These are phyloP conservation scores for Erythrocebus patas DNA, from an alignment of 2,113 vertebrate species.

Conservation along the genomic window DNA sequence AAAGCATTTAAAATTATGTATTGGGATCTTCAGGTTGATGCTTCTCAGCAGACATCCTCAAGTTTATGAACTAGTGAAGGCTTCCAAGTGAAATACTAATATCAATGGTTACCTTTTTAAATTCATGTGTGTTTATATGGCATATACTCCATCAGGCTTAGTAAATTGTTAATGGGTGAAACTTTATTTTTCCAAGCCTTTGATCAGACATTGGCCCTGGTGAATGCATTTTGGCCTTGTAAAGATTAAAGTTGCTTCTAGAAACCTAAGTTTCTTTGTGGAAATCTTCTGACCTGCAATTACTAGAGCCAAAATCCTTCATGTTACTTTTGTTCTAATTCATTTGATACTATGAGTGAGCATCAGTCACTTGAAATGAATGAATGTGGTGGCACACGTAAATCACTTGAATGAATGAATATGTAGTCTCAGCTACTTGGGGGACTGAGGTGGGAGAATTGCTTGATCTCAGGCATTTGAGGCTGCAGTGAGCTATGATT, in stretches of 20 bases:
- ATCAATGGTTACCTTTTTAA: background rate
- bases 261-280: constrained; percentile 44
- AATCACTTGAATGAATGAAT: constrained; percentile 20
- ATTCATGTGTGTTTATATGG: background rate
- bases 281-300: background rate
- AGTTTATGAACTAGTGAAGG: background rate
- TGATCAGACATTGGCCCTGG: background rate
- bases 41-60: background rate
- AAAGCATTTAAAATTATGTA: constrained; percentile 29
- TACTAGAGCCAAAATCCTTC: background rate
- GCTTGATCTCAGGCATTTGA: too few species aligned
- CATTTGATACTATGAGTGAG: background rate
- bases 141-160: background rate
- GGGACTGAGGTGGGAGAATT: too few species aligned
- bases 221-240: background rate
- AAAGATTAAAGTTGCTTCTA: constrained; percentile 3
- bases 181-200: background rate
- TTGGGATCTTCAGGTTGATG: background rate
- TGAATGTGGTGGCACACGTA: background rate
- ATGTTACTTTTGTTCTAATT: constrained; percentile 10
- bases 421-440: too few species aligned
- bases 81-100: background rate
- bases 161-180: background rate
- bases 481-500: too few species aligned
- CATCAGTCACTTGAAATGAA: constrained; percentile 19